phyloP scores from a whole-genome alignment of 2,113 vertebrate genomes.

The Lichenostomus cassidix region DNA sequence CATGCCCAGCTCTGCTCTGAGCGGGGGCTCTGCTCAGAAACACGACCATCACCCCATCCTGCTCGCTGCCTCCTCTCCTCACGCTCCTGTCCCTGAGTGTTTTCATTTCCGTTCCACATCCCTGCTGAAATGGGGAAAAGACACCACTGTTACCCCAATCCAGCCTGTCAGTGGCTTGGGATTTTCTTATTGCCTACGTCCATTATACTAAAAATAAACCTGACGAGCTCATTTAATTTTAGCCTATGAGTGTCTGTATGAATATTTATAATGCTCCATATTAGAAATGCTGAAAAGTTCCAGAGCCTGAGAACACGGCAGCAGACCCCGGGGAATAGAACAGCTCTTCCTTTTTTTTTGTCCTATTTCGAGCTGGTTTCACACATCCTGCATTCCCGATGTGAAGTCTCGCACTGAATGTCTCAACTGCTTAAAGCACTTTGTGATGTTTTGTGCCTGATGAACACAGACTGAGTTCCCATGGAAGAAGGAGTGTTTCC shows the following conservation, averaged over 20 bases:
- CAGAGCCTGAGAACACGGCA: neutral
- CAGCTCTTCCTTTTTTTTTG: neutral
- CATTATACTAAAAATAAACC: neutral
- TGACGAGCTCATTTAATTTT: constrained; percentile 37
- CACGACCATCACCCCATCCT: rapidly evolving
- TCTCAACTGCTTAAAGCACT: neutral
- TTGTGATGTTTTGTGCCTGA: neutral
- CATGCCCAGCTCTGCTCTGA: rapidly evolving
- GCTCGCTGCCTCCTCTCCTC: neutral
- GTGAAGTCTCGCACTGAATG: constrained; percentile 31
- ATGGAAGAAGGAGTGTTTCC: neutral
- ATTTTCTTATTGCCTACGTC: neutral
- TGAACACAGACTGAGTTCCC: neutral
- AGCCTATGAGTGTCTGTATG: constrained; percentile 28
- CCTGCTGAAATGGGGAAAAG: neutral
- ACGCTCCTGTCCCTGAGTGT: rapidly evolving
- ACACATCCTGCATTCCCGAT: constrained; percentile 12
- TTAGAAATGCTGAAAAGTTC: constrained; percentile 40
- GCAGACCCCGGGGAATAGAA: constrained; percentile 9
- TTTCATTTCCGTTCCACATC: neutral
- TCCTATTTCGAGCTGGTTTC: constrained; percentile 29
- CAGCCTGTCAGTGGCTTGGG: neutral
- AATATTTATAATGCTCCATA: constrained; percentile 50
- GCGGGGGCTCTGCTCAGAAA: neutral
- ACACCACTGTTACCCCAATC: rapidly evolving